Evolutionary conservation across 1,140 invertebrate genomes (phyloP), one percentile per base, ranked within the genome.

Genomic region (Matsumurasca onukii): DNA sequence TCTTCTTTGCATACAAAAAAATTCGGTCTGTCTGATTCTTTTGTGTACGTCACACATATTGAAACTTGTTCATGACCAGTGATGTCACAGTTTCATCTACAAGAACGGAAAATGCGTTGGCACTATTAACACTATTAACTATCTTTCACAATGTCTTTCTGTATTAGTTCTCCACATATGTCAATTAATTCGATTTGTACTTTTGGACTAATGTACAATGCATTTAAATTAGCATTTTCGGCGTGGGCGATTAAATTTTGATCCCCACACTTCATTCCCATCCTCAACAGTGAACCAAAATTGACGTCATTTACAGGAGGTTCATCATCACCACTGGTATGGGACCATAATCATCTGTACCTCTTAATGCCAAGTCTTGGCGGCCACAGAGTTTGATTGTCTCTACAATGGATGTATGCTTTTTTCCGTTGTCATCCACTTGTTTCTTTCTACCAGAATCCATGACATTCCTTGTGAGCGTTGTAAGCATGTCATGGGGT

Each of bases 41-140:
- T 30, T 27, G 20, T 15, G 27, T 61, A 61, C 12, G 3, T 3
- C 5, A 61, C 57, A 15, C 22, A 24, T 12, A 61, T 13, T 5
- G 57, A 61, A 22, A 61, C 2, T 27, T 61, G 57, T 61, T 61
- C 57, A 5, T 61, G 3, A 13, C 57, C 20, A 3, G 27, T 3
- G 5, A 61, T 61, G 20, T 61, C 13, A 29, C 57, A 13, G 27
- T 61, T 61, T 61, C 27, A 29, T 61, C 57, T 25, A 30, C 57
- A 3, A 61, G 27, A 61, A 61, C 20, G 9, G 57, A 61, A 29
- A 61, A 61, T 25, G 27, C 57, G 3, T 29, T 29, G 30, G 57
- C 57, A 5, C 30, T 61, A 29, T 9, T 29, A 13, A 61, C 27
- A n/a, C n/a, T n/a, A n/a, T n/a, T n/a, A n/a, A n/a, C n/a, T n/a